Evolutionary conservation across 92 coral and sea anemone species (phyloP).

Genomic region (Paragorgia papillata): DNA sequence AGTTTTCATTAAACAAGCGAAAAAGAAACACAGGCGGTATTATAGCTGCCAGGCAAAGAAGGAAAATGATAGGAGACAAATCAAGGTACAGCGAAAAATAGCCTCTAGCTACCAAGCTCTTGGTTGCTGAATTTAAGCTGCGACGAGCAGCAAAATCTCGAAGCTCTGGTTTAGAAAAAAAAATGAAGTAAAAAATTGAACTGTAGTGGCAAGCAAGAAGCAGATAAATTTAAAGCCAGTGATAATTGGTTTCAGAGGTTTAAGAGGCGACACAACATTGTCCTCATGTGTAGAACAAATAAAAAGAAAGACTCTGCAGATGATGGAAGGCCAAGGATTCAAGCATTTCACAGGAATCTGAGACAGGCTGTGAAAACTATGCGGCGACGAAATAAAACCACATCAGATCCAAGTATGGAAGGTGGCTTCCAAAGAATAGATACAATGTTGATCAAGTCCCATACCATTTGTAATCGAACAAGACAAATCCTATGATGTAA

Average conservation of each 20-base stretch:
- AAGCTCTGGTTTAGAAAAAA: slow-evolving; percentile 27
- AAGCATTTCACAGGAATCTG: slow-evolving; percentile 39
- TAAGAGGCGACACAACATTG: slow-evolving; percentile 43
- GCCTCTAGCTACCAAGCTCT: slow-evolving; percentile 28
- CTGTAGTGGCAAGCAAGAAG: slow-evolving; percentile 53
- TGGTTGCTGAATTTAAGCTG: slow-evolving; percentile 42
- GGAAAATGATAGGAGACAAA: slow-evolving; percentile 11
- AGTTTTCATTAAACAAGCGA: slow-evolving; percentile 58
- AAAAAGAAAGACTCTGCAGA: slow-evolving; percentile 49
- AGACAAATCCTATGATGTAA: slow-evolving; percentile 53
- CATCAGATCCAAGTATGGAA: slow-evolving; percentile 48
- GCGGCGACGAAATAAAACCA: slow-evolving; percentile 39
- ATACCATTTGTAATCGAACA: slow-evolving; percentile 52
- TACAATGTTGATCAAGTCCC: slow-evolving; percentile 54
- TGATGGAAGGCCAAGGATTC: slow-evolving; percentile 51
- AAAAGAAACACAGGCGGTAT: slow-evolving; percentile 53
- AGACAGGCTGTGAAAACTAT: slow-evolving; percentile 46
- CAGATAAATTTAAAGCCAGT: slow-evolving; percentile 38
- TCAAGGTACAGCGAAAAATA: slow-evolving; percentile 28
- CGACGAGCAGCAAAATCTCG: slow-evolving; percentile 22
- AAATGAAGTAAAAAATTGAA: slow-evolving; percentile 23
- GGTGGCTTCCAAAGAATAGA: slow-evolving; percentile 49
- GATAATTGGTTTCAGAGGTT: slow-evolving; percentile 49
- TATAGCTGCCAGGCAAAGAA: slow-evolving; percentile 57
- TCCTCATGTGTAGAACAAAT: slow-evolving; percentile 32